Evolutionary conservation across 2,888 invertebrate species (phyloP), one percentile per base, ranked within the genome.

Genomic region (Pemphredon lugubris): DNA sequence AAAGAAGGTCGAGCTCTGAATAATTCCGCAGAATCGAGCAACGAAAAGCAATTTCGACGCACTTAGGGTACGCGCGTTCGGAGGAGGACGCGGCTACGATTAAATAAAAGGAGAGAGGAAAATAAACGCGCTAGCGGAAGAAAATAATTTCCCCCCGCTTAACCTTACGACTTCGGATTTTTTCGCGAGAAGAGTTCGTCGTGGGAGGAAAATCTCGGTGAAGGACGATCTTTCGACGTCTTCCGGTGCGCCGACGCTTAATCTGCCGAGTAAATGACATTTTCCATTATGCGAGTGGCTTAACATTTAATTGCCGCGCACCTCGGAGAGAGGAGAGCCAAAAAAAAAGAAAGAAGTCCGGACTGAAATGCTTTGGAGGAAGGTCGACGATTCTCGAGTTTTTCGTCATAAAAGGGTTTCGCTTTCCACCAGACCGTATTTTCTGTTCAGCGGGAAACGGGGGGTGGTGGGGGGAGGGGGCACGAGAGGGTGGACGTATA

Each of bases 301-400:
- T 51, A 51, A 26, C 44, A 44, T 54, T 61, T 55, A 54, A 64
- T 55, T 55, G 32, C 39, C 53, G 2, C n/a, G 14, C 6, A 11
- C 11, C 16, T 37, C n/a, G 2, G 18, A 3, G 14, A 18, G 4
- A 6, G 13, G 20, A 34, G 11, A 42, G 40, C 13, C 21, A 44
- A 32, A 44, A 14, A 51, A 26, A 21, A 14, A 5, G 9, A 34
- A 14, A 7, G 53, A 14, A 14, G 2, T 11, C 7, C 11, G 7
- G 9, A 18, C 3, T 23, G 18, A 64, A 40, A 39, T 14, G 26
- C 42, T 37, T 9, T 2, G 26, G 13, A 26, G 26, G 47, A 63
- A 63, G 48, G 63, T 51, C 37, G 50, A 26, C 30, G 44, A 4
- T 55, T 45, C 16, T 5, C 37, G n/a, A 39, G 50, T 55, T 69